Evolutionary conservation across 2,888 invertebrate genomes (phyloP).

Genomic region (Drosophila pullipes): DNA sequence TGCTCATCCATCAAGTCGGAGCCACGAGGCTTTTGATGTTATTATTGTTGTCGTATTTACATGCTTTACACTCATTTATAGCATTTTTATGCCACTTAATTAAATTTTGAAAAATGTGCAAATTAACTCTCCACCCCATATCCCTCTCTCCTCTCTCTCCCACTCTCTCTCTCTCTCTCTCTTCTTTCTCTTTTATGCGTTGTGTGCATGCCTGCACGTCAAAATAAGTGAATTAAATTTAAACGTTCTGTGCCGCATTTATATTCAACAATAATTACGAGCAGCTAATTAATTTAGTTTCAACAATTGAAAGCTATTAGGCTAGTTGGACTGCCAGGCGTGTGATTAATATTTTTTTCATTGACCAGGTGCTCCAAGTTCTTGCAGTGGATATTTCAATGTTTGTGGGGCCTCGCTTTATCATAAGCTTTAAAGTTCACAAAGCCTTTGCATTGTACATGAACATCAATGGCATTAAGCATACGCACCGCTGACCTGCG

Average conservation of each 20-base stretch:
- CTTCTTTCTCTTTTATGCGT: background rate
- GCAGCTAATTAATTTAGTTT: constrained; percentile 41
- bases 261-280: constrained; percentile 52
- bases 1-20: constrained; percentile 56
- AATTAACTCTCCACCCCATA: constrained; percentile 34
- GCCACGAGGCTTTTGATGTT: constrained; percentile 6
- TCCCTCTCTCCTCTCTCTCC: background rate
- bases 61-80: constrained; percentile 49
- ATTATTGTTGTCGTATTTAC: constrained; percentile 37
- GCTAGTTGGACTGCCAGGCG: background rate
- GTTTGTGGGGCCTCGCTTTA: background rate
- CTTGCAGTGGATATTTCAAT: background rate
- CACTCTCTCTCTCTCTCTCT: too few relatives aligned
- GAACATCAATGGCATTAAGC: constrained; percentile 15
- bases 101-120: constrained; percentile 62
- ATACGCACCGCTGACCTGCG: constrained; percentile 13
- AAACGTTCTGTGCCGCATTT: constrained; percentile 50
- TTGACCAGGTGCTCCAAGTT: background rate
- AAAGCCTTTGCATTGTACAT: background rate
- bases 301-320: constrained; percentile 14
- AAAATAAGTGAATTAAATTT: constrained; percentile 63
- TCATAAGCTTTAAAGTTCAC: background rate
- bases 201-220: background rate
- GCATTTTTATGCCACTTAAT: constrained; percentile 65
- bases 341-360: constrained; percentile 30